Evolutionary conservation across 2,888 invertebrate species (phyloP), one percentile per base, ranked within the genome.

Genomic region (Apoderus coryli): DNA sequence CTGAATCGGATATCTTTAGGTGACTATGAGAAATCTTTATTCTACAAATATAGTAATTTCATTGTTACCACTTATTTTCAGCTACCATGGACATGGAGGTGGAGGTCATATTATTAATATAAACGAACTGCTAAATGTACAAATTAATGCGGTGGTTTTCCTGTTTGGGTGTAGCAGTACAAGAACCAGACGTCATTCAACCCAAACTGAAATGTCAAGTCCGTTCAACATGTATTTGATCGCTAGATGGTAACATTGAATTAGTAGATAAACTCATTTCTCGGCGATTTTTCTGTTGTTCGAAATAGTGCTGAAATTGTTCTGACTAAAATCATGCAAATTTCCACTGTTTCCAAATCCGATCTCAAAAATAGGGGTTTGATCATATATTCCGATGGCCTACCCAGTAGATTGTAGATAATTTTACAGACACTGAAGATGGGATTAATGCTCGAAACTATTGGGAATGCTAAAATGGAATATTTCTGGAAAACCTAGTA

Each of bases 81-180:
- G 75, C 10, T 79, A 76, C 51, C 67, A 66, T 46, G 79, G 78
- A 13, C 78, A 80, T 51, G 76, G 77, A 3, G 66, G 67, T 35
- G 77, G 77, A 1, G 56, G 64, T 23, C 68, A 70, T 44, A 72
- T 66, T 45, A 54, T 74, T 27, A 57, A 63, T 10, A 61, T 63
- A 13, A 63, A 65, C 22, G 56, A 62, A 38, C 57, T 77, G 26
- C 64, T 69, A 43, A 61, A 63, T 40, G 49, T 67, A 24, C 50
- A 59, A 25, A 64, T 70, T 25, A 60, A 63, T 25, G 64, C 72
- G 3, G 65, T 69, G 9, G 66, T 69, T 7, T 54, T 78, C 25
- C 57, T 79, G 7, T 74, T 78, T 57, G 79, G 79, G 7, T 79
- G 79, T 46, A 58, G 61, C 34, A 67, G 67, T 31, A 59, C 59